Conservation (phyloP, 2,888 invertebrate species). For the Nomada ferruginata region DNA sequence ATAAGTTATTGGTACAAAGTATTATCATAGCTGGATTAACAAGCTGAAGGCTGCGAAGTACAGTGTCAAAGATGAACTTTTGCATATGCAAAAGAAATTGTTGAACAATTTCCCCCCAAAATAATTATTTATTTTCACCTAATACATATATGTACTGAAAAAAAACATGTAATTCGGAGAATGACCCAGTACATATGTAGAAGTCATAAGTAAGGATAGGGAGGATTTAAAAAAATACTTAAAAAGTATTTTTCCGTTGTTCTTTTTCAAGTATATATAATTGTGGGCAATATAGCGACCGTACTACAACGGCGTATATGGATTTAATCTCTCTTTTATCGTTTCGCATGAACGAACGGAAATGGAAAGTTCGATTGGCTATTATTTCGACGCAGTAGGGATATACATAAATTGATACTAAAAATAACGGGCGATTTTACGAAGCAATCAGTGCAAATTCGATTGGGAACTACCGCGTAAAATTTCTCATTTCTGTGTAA, state of each 20-base stretch:
- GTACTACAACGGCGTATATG: background rate
- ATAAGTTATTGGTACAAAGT: too few relatives aligned
- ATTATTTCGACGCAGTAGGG: background rate
- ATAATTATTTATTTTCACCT: too few relatives aligned
- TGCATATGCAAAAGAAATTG: too few relatives aligned
- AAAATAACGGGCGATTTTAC: conserved; percentile 27
- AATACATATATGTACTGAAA: too few relatives aligned
- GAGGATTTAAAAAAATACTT: too few relatives aligned
- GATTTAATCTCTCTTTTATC: background rate
- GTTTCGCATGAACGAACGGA: background rate
- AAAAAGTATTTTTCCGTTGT: background rate
- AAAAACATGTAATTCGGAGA: too few relatives aligned
- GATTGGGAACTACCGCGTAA: conserved; percentile 33
- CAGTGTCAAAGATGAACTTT: too few relatives aligned
- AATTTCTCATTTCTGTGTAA: conserved; percentile 44
- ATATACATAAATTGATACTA: conserved; percentile 20
- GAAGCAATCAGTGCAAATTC: conserved; percentile 24
- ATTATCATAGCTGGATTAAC: too few relatives aligned
- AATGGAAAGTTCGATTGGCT: conserved; percentile 2
- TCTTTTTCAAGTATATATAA: background rate
- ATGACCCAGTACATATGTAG: too few relatives aligned
- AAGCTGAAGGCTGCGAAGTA: too few relatives aligned
- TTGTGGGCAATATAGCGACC: background rate
- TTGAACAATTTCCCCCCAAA: too few relatives aligned
- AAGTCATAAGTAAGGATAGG: too few relatives aligned